A percentile compares a stretch with the other conserved stretches of the same genome.
These are phyloP conservation scores for Camponotus vicinus DNA, from an alignment of 1,140 invertebrate species.

Conservation along the genomic window DNA sequence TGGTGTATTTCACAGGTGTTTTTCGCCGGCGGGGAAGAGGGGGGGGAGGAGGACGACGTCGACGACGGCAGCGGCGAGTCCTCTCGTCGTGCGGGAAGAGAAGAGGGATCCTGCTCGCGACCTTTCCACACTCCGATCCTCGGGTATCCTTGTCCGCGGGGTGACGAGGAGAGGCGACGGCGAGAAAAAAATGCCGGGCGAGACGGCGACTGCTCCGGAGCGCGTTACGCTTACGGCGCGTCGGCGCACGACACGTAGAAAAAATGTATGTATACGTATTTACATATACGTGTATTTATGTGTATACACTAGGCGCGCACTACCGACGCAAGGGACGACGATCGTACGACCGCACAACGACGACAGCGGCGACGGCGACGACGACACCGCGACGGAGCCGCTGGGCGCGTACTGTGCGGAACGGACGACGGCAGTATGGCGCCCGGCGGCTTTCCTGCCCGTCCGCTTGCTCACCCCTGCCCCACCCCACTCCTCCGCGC, in stretches of 20 bases:
- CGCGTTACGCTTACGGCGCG: constrained; percentile 22
- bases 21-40: background rate
- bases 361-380: constrained; percentile 49
- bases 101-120: background rate
- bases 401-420: constrained; percentile 78
- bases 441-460: constrained; percentile 74
- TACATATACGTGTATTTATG: background rate
- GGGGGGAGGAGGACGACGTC: background rate
- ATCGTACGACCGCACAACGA: constrained; percentile 49
- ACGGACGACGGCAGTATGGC: constrained; percentile 78
- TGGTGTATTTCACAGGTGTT: constrained; percentile 18
- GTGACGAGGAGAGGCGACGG: background rate
- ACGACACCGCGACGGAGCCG: constrained; percentile 68
- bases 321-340: constrained; percentile 40
- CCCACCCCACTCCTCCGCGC: constrained; percentile 16
- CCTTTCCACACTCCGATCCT: background rate
- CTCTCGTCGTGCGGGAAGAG: background rate
- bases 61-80: background rate
- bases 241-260: constrained; percentile 5
- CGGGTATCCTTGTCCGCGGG: constrained; percentile 18
- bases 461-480: constrained; percentile 52
- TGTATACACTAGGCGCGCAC: constrained; percentile 33
- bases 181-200: constrained; percentile 14
- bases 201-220: constrained; percentile 14
- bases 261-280: background rate